Conservation (phyloP, 2,888 invertebrate species). For the Heterodera filipjevi region DNA sequence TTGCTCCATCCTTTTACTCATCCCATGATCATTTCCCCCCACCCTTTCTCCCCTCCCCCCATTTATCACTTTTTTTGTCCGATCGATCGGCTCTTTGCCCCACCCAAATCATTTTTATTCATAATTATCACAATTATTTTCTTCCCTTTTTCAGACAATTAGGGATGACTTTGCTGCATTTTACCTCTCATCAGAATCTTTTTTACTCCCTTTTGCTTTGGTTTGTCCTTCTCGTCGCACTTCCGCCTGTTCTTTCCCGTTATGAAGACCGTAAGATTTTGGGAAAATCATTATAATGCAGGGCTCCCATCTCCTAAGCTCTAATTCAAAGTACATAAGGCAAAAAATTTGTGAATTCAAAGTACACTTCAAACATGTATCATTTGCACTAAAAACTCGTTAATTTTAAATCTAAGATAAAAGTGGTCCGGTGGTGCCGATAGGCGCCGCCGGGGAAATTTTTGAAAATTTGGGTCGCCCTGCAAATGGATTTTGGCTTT, state of each 20-base stretch:
- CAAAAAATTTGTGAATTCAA: too few relatives aligned
- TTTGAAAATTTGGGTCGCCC: too few relatives aligned
- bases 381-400: too few relatives aligned
- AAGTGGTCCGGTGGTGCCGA: too few relatives aligned
- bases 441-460: too few relatives aligned
- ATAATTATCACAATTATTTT: not conserved
- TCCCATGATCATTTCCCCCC: not conserved
- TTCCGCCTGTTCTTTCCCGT: not conserved
- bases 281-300: too few relatives aligned
- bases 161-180: not conserved
- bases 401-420: too few relatives aligned
- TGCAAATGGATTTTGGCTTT: too few relatives aligned
- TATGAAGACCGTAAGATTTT: conserved; percentile 3
- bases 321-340: too few relatives aligned
- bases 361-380: too few relatives aligned
- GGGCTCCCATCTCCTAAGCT: too few relatives aligned
- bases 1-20: not conserved
- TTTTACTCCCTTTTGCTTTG: not conserved
- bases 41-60: not conserved
- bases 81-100: not conserved
- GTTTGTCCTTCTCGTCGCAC: not conserved
- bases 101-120: not conserved
- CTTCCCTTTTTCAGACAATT: not conserved
- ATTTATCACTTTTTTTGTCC: not conserved
- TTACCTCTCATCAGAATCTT: not conserved